A percentile compares a stretch with the other conserved stretches of the same genome.
Conservation (phyloP, 1,140 invertebrate species). For the Andrena cerasifolii region DNA sequence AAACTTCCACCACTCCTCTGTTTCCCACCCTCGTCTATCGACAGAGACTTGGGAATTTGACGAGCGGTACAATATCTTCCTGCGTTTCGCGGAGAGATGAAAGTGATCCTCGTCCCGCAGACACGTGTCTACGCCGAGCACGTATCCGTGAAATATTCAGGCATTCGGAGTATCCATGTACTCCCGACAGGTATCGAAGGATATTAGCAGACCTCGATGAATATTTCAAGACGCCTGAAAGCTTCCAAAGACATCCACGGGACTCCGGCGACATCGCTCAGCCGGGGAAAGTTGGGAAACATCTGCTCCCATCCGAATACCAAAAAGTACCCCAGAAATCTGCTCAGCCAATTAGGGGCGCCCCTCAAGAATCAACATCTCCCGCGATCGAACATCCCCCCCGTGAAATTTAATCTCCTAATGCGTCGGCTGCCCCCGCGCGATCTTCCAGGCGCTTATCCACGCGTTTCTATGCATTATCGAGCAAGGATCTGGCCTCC, state of each 20-base stretch:
- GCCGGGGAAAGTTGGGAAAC: not conserved
- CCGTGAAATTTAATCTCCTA: too few species aligned
- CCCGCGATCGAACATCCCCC: too few species aligned
- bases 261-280: not conserved
- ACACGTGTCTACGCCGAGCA: too few species aligned
- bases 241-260: not conserved
- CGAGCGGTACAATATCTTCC: too few species aligned
- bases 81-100: too few species aligned
- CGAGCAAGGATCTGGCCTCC: not conserved
- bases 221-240: conserved; percentile 34
- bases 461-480: not conserved
- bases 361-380: not conserved
- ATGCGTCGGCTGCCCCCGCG: too few species aligned
- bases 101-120: too few species aligned
- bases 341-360: not conserved
- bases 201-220: conserved; percentile 17
- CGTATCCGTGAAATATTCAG: conserved; percentile 7
- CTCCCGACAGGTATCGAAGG: conserved; percentile 9
- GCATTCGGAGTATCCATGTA: not conserved
- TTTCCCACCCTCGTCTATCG: too few species aligned
- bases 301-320: conserved; percentile 14
- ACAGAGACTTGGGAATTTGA: too few species aligned
- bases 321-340: not conserved
- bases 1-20: not conserved
- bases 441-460: not conserved